phyloP scores from a whole-genome alignment of 2,113 vertebrate species.

The Ammospiza caudacuta region DNA sequence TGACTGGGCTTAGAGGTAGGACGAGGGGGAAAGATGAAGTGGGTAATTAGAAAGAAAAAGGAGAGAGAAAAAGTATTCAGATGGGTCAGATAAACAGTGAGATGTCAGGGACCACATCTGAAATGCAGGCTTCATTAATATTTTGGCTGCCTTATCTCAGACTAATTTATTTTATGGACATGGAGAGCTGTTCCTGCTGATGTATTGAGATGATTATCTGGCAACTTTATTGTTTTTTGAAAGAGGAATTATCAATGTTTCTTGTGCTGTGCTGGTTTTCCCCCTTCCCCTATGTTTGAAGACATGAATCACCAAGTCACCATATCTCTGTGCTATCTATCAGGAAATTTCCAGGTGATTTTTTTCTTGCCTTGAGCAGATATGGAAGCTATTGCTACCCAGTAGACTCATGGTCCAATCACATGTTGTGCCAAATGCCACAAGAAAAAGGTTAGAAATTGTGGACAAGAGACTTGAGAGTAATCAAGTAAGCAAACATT shows the following conservation, averaged over 20 bases:
- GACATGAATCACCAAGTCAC: background rate
- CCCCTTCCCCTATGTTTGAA: background rate
- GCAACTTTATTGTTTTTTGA: background rate
- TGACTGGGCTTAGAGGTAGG: background rate
- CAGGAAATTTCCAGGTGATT: background rate
- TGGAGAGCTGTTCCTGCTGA: background rate
- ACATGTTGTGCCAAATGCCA: background rate
- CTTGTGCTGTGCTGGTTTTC: background rate
- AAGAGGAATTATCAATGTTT: background rate
- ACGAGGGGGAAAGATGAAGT: background rate
- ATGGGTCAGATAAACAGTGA: background rate
- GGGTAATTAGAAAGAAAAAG: background rate
- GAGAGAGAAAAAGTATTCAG: background rate
- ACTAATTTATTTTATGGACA: background rate
- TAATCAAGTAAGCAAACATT: background rate
- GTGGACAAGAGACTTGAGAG: background rate
- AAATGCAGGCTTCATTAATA: conserved; percentile 21
- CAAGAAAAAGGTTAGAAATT: background rate
- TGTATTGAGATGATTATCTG: background rate
- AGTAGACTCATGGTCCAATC: background rate
- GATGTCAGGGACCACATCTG: background rate
- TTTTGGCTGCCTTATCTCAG: conserved; percentile 8
- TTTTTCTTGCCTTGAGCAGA: background rate
- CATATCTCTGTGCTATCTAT: background rate
- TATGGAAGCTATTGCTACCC: background rate